Evolutionary conservation across 92 coral and sea anemone species (phyloP).

Genomic region (Epizoanthus illoricatus): DNA sequence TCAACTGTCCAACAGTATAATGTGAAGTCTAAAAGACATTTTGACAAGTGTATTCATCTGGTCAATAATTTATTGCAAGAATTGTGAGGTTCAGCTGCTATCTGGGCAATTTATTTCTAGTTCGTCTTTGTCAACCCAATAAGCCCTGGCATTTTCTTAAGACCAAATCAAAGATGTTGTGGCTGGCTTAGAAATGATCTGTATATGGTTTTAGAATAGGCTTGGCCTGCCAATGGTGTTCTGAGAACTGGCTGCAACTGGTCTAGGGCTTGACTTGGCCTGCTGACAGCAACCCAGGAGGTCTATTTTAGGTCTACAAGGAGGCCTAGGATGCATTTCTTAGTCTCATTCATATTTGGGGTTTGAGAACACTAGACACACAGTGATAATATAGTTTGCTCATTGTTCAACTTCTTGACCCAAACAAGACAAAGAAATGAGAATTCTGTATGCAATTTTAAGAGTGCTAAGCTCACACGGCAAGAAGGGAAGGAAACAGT

Average conservation of each 20-base stretch:
- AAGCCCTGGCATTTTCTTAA: neutral
- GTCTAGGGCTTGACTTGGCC: neutral
- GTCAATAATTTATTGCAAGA: no score
- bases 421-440: slow-evolving; percentile 12
- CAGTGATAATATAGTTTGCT: neutral
- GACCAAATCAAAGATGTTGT: neutral
- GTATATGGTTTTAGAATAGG: no score
- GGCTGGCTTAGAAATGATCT: no score
- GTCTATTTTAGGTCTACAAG: neutral
- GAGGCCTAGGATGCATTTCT: neutral
- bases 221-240: no score
- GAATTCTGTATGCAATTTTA: neutral
- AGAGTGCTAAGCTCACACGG: slow-evolving; percentile 60
- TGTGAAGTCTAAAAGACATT: neutral
- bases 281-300: neutral
- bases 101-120: neutral
- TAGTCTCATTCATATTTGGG: neutral
- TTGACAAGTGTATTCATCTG: neutral
- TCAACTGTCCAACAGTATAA: neutral
- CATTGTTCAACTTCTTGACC: slow-evolving; percentile 19
- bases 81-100: no score
- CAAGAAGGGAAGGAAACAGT: slow-evolving; percentile 87
- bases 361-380: slow-evolving; percentile 16
- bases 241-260: no score
- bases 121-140: neutral